Evolutionary conservation across 2,888 invertebrate species (phyloP).

Genomic region (Toxonevra muliebris): DNA sequence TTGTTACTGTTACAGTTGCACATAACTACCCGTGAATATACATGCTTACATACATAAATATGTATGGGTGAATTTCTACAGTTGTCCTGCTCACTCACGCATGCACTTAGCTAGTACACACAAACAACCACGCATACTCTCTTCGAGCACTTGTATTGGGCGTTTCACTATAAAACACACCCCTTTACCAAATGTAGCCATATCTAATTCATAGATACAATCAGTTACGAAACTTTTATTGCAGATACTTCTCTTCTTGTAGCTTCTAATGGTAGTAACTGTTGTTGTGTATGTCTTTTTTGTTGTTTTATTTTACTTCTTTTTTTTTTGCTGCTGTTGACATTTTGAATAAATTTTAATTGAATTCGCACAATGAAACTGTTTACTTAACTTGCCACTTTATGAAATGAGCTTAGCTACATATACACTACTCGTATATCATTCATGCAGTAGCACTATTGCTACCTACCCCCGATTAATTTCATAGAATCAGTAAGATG

Average conservation of each 20-base stretch:
- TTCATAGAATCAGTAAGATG: too few species aligned
- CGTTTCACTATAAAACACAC: slow-evolving; percentile 49
- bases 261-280: slow-evolving; percentile 30
- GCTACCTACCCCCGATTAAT: background rate
- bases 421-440: slow-evolving; percentile 3
- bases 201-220: slow-evolving; percentile 19
- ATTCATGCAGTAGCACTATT: background rate
- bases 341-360: slow-evolving; percentile 64
- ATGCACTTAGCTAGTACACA: slow-evolving; percentile 18
- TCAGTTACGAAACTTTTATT: slow-evolving; percentile 14
- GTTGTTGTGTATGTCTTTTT: slow-evolving; percentile 23
- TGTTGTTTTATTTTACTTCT: slow-evolving; percentile 27
- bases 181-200: slow-evolving; percentile 54
- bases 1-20: too few species aligned
- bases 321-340: slow-evolving; percentile 53
- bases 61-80: background rate
- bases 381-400: slow-evolving; percentile 63
- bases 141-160: slow-evolving; percentile 36
- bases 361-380: slow-evolving; percentile 62
- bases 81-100: slow-evolving; percentile 23
- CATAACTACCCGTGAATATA: too few species aligned
- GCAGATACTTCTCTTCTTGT: background rate
- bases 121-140: slow-evolving; percentile 28
- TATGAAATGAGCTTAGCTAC: slow-evolving; percentile 40
- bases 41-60: too few species aligned